Evolutionary conservation across 2,888 invertebrate genomes (phyloP).

Genomic region (Cheilosia impressa): DNA sequence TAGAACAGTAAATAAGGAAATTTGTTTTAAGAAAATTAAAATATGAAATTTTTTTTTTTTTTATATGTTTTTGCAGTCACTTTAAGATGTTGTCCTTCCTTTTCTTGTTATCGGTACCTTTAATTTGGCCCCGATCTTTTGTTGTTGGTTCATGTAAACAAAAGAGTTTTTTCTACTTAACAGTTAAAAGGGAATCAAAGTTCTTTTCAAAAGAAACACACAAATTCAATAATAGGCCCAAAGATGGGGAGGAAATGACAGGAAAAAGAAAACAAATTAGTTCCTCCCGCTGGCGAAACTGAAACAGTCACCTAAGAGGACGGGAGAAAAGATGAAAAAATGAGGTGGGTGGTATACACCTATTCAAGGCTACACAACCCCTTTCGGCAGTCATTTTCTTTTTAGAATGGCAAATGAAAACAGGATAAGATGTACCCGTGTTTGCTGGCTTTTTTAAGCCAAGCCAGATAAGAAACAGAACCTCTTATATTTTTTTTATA

Average conservation of each 20-base stretch:
- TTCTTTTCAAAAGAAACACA: conserved; percentile 24
- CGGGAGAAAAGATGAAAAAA: conserved; percentile 19
- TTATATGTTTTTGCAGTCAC: not conserved
- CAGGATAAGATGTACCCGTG: conserved; percentile 4
- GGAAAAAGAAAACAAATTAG: conserved; percentile 15
- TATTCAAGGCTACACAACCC: conserved; percentile 59
- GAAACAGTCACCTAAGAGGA: conserved; percentile 58
- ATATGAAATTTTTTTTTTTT: not conserved
- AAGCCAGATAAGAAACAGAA: conserved; percentile 55
- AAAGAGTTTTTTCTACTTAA: conserved; percentile 24
- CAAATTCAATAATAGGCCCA: conserved; percentile 45
- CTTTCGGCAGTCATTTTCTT: conserved; percentile 14
- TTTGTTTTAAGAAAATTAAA: conserved; percentile 46
- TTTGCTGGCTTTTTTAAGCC: conserved; percentile 39
- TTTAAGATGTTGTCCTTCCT: conserved; percentile 40
- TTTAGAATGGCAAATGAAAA: not conserved
- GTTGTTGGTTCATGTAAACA: not conserved
- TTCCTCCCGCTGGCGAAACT: conserved; percentile 40
- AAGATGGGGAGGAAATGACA: conserved; percentile 6
- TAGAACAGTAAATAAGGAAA: conserved; percentile 5
- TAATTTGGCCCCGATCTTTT: conserved; percentile 38
- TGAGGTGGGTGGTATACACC: not conserved
- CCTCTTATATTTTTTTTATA: conserved; percentile 58
- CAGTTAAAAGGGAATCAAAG: conserved; percentile 7
- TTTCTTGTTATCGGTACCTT: conserved; percentile 42